Evolutionary conservation across 2,888 invertebrate species (phyloP), one percentile per base, ranked within the genome.

Genomic region (Seira sanloemensis): DNA sequence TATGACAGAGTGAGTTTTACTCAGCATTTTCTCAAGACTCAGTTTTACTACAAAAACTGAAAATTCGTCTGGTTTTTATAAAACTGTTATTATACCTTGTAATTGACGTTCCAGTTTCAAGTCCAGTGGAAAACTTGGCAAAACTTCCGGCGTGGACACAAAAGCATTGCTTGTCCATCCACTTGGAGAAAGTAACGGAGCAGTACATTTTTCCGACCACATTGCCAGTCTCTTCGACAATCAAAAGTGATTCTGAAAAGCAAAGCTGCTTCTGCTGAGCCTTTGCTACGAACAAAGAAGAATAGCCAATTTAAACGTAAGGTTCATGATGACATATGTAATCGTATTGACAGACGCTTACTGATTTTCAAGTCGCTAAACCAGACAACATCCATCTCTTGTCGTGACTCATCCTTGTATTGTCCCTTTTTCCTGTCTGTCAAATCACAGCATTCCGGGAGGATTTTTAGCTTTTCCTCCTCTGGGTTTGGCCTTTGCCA

Each of bases 201-300:
- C 76, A 76, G 27, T 87, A 87, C 74, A 84, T 84, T 79, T 89
- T 89, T 18, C 89, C 89, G 0, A 86, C 84, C 0, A 82, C 80
- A 1, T 74, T 65, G 9, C 89, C 87, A 0, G 73, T 66, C 71
- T 89, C 89, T 12, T 85, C 86, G 0, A 88, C 84, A 76, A 88
- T 68, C 1, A 89, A 85, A 2, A 87, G 75, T 0, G 88, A 88
- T 50, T 89, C 89, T 0, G 87, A 82, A 37, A 85, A 89, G 27
- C 86, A 85, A 18, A 88, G 19, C 1, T 75, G 65, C 23, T 86
- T 81, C 24, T 66, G 67, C 24, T 81, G 37, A 0, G 71, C 83
- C 19, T 37, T 37, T 37, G 37, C 37, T 37, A 37, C 37, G 4
- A 4, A 12, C 5, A 7, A 37, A 37, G 37, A 37, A n/a, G n/a